phyloP scores from a whole-genome alignment of 2,113 vertebrate genomes.

The Pelvicachromis taeniatus region DNA sequence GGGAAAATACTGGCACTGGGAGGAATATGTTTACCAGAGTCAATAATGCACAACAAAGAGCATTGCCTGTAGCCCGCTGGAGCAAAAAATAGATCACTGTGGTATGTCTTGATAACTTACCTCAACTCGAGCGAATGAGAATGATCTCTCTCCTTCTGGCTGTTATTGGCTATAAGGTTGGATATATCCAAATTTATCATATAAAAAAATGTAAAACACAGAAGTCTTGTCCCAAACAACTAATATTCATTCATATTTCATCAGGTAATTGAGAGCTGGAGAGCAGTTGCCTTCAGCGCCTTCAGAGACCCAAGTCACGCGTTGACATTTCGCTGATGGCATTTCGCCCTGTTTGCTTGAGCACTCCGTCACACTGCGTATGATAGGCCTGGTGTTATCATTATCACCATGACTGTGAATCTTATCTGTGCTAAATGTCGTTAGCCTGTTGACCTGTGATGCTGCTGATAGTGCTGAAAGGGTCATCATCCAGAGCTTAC shows the following conservation, averaged over 20 bases:
- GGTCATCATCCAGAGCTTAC: constrained; percentile 25
- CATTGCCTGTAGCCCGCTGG: neutral
- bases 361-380: constrained; percentile 38
- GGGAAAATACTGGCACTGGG: constrained; percentile 18
- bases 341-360: constrained; percentile 47
- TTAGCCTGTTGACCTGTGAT: constrained; percentile 50
- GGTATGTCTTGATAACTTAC: constrained; percentile 1
- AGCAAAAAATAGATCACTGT: constrained; percentile 18
- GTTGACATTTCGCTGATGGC: constrained; percentile 64
- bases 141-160: neutral
- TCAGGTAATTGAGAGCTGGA: constrained; percentile 39
- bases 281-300: constrained; percentile 22
- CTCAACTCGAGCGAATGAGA: neutral
- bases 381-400: constrained; percentile 41
- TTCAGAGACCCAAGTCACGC: constrained; percentile 52
- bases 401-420: constrained; percentile 50
- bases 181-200: neutral
- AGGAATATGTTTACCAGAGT: constrained; percentile 32
- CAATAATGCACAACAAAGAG: constrained; percentile 49
- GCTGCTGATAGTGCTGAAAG: constrained; percentile 26
- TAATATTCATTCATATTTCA: constrained; percentile 37
- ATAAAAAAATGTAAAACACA: neutral
- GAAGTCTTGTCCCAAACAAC: neutral
- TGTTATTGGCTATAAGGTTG: neutral
- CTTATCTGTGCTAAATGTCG: constrained; percentile 38